A percentile compares a stretch with the other conserved stretches of the same genome.
These are phyloP conservation scores for Ophiothrix spiculata DNA, from an alignment of 35 echinoderm and acorn worm genomes.

Conservation along the genomic window DNA sequence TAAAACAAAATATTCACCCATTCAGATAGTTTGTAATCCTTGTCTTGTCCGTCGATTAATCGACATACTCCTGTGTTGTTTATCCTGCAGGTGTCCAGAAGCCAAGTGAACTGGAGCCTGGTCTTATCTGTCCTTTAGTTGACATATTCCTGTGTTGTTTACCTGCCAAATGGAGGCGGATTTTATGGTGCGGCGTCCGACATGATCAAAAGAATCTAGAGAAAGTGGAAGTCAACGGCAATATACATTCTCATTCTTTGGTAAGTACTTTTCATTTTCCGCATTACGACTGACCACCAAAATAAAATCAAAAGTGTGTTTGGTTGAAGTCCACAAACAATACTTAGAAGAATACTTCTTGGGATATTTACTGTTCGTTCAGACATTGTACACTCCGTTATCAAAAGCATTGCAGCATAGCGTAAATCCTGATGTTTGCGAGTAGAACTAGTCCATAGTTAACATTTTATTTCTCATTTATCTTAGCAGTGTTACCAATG, in stretches of 20 bases:
- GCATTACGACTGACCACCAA: not conserved
- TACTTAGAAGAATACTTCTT: not conserved
- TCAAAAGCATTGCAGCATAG: no score
- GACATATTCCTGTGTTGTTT: not conserved
- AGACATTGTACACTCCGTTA: not conserved
- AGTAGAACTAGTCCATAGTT: no score
- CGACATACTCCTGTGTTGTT: not conserved
- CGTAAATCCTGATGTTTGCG: no score
- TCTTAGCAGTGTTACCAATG: no score
- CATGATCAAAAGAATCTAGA: not conserved
- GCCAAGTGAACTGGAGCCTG: not conserved
- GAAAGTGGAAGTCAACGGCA: not conserved
- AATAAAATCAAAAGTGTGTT: not conserved
- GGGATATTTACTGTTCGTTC: not conserved
- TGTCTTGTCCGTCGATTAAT: not conserved
- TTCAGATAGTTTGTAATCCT: not conserved
- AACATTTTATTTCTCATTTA: no score
- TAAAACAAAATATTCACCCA: not conserved
- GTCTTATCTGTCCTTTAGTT: not conserved
- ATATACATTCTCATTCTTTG: not conserved
- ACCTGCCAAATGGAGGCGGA: not conserved
- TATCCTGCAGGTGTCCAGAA: not conserved
- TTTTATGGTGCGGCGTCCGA: not conserved
- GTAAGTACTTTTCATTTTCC: not conserved
- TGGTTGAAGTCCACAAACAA: not conserved